phyloP scores from a whole-genome alignment of 2,888 invertebrate species.

The Drosophila yooni region DNA sequence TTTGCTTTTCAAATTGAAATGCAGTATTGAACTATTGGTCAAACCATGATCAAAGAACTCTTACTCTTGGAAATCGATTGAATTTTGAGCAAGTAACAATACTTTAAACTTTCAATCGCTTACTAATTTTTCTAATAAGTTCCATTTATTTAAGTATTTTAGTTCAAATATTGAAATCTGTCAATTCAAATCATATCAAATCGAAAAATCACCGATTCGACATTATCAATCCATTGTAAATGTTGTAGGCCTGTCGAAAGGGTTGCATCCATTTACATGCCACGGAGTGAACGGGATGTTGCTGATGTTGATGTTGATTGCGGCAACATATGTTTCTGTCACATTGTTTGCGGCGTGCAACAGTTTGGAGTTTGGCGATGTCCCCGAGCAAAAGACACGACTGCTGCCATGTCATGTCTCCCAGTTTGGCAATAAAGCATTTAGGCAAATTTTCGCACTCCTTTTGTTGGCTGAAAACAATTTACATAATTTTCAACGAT shows the following conservation, averaged over 20 bases:
- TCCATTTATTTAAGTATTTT: background rate
- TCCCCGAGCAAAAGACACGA: slow-evolving; percentile 23
- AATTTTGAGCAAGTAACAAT: background rate
- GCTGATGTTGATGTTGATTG: slow-evolving; percentile 51
- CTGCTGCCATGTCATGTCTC: slow-evolving; percentile 35
- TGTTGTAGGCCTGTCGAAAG: slow-evolving; percentile 31
- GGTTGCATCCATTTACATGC: slow-evolving; percentile 35
- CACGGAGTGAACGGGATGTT: slow-evolving; percentile 2
- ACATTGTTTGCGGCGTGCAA: slow-evolving; percentile 59
- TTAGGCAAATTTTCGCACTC: slow-evolving; percentile 82
- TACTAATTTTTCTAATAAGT: background rate
- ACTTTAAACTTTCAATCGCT: background rate
- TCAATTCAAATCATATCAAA: background rate
- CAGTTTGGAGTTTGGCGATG: slow-evolving; percentile 48
- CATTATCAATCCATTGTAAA: slow-evolving; percentile 19
- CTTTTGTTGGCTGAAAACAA: slow-evolving; percentile 60
- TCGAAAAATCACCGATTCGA: background rate
- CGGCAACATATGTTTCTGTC: slow-evolving; percentile 76
- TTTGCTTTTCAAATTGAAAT: background rate
- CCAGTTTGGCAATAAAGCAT: slow-evolving; percentile 71
- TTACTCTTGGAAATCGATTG: background rate
- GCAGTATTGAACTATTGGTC: background rate
- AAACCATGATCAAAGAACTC: background rate
- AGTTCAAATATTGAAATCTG: background rate
- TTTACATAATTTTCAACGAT: slow-evolving; percentile 77